Conservation (phyloP, 1,140 invertebrate species). For the Daktulosphaira vitifoliae region DNA sequence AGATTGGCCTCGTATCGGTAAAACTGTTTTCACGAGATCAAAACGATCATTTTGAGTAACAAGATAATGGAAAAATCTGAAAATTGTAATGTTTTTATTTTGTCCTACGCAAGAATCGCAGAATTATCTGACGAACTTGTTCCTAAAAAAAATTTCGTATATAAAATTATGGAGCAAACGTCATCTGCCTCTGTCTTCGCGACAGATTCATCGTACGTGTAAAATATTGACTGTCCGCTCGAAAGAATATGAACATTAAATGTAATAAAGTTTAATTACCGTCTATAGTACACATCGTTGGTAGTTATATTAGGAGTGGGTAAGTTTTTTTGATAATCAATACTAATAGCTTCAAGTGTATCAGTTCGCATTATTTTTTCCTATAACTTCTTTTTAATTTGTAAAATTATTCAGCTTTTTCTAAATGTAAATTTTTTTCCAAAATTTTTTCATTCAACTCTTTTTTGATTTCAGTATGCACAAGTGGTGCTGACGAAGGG, state of each 20-base stretch:
- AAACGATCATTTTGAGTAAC: constrained; percentile 35
- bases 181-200: constrained; percentile 33
- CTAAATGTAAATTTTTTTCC: constrained; percentile 20
- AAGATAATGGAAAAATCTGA: no score
- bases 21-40: constrained; percentile 33
- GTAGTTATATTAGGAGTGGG: constrained; percentile 29
- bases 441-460: constrained; percentile 11
- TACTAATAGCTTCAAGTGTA: no score
- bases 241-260: constrained; percentile 24
- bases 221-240: constrained; percentile 19
- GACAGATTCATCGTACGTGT: constrained; percentile 34
- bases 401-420: constrained; percentile 30
- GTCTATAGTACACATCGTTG: constrained; percentile 20
- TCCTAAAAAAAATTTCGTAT: constrained; percentile 19
- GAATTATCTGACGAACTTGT: constrained; percentile 34
- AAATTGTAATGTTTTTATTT: constrained; percentile 36
- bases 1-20: constrained; percentile 37
- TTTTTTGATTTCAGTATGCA: not conserved
- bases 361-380: constrained; percentile 9
- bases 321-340: constrained; percentile 27
- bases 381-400: constrained; percentile 5
- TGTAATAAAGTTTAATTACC: no score
- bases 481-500: not conserved
- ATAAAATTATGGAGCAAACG: constrained; percentile 35
- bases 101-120: constrained; percentile 36